These are phyloP conservation scores for Eurois occulta DNA, from an alignment of 2,888 invertebrate species.

Conservation along the genomic window DNA sequence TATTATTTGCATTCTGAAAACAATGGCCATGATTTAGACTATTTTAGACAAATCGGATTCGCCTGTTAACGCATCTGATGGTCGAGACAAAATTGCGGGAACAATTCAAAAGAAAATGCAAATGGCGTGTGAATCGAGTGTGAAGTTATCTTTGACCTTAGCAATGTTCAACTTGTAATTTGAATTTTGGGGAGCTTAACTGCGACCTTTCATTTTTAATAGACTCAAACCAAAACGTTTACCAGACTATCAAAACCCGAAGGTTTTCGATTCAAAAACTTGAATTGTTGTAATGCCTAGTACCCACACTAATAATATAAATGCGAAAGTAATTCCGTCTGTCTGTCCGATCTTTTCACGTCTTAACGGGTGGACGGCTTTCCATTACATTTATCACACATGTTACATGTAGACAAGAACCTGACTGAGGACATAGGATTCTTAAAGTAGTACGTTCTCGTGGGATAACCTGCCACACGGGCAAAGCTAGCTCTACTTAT, in stretches of 20 bases:
- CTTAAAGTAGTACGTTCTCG: neutral
- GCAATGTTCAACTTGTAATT: conserved; percentile 12
- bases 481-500: neutral
- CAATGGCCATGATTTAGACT: conserved; percentile 17
- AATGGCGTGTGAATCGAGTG: conserved; percentile 39
- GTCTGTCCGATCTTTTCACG: neutral
- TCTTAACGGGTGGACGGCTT: neutral
- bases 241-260: neutral
- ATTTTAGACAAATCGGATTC: conserved; percentile 30
- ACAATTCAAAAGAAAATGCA: conserved; percentile 33
- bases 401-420: neutral
- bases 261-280: neutral
- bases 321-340: neutral
- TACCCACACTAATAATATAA: neutral
- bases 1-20: conserved; percentile 32
- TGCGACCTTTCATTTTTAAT: conserved; percentile 23
- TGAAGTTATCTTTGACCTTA: conserved; percentile 33
- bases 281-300: neutral
- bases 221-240: neutral
- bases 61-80: conserved; percentile 46
- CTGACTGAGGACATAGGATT: neutral
- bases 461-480: neutral
- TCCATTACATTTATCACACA: neutral
- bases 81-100: conserved; percentile 30
- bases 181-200: neutral